phyloP scores from a whole-genome alignment of 2,797 vertebrate genomes.

The Anguilla megastoma region DNA sequence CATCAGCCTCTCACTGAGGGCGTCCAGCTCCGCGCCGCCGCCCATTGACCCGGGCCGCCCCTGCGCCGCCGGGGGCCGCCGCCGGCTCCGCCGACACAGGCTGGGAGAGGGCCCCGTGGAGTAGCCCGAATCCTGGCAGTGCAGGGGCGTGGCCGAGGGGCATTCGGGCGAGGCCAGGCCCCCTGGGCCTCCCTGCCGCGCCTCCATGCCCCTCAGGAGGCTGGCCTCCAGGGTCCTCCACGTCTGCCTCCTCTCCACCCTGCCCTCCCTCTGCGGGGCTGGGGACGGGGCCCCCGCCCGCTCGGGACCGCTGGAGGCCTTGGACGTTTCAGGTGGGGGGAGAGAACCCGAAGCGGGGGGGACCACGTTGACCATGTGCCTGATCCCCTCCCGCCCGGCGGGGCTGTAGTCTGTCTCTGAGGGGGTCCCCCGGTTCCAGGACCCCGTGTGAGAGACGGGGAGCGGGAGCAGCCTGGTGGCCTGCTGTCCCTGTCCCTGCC shows the following conservation, averaged over 20 bases:
- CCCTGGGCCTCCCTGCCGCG: conserved; percentile 80
- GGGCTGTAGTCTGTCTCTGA: conserved; percentile 84
- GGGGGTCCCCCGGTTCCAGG: conserved; percentile 74
- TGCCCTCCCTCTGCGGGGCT: conserved; percentile 57
- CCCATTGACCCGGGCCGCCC: conserved; percentile 83
- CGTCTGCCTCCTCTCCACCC: conserved; percentile 82
- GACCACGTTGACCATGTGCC: conserved; percentile 89
- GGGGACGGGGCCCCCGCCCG: conserved; percentile 59
- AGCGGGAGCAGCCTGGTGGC: conserved; percentile 74
- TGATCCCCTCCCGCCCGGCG: conserved; percentile 87
- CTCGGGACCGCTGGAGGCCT: conserved; percentile 53
- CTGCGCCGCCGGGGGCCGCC: conserved; percentile 61
- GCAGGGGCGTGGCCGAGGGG: conserved; percentile 63
- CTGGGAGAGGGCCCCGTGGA: conserved; percentile 89
- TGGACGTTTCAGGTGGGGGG: conserved; percentile 53
- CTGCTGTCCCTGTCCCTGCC: conserved; percentile 72
- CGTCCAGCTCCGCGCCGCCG: conserved; percentile 82
- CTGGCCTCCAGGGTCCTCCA: conserved; percentile 84
- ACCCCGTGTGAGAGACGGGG: conserved; percentile 67
- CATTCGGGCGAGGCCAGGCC: conserved; percentile 85
- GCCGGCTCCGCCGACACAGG: conserved; percentile 81
- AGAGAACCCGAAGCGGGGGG: conserved; percentile 53
- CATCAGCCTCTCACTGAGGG: conserved; percentile 84
- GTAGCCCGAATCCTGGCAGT: conserved; percentile 89
- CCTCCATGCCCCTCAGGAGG: conserved; percentile 81